Conservation (phyloP, 2,797 vertebrate genomes). For the Ctenosaura bakeri region DNA sequence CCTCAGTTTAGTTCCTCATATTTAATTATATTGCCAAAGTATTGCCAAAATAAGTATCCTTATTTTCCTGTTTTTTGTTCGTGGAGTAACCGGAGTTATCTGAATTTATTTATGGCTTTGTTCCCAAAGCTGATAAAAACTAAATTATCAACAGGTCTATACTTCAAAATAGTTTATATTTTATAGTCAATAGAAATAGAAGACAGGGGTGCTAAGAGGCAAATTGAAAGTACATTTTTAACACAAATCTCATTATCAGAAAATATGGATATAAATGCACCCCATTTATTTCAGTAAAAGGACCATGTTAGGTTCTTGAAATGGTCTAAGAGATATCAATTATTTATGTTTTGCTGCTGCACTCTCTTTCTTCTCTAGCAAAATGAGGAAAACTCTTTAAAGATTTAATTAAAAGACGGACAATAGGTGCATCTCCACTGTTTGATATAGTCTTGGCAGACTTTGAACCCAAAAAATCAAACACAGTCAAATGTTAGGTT, state of each 20-base stretch:
- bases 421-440: not conserved
- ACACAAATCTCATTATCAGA: not conserved
- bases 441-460: not conserved
- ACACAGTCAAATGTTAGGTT: slow-evolving; percentile 1
- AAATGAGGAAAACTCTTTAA: slow-evolving; percentile 8
- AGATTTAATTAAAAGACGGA: not conserved
- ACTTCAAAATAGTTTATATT: not conserved
- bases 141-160: not conserved
- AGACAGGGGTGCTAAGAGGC: not conserved
- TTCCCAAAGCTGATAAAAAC: not conserved
- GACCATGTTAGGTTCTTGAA: not conserved
- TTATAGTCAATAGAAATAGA: not conserved
- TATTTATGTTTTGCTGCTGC: slow-evolving; percentile 9
- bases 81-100: not conserved
- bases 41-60: no score
- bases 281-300: not conserved
- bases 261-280: slow-evolving; percentile 1
- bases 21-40: not conserved
- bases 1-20: not conserved
- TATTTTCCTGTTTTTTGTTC: not conserved
- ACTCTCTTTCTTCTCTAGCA: not conserved
- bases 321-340: not conserved
- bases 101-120: not conserved
- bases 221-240: not conserved
- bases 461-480: slow-evolving; percentile 20